Evolutionary conservation across 2,888 invertebrate genomes (phyloP), one percentile per base, ranked within the genome.

Genomic region (Drosophila prostipennis): DNA sequence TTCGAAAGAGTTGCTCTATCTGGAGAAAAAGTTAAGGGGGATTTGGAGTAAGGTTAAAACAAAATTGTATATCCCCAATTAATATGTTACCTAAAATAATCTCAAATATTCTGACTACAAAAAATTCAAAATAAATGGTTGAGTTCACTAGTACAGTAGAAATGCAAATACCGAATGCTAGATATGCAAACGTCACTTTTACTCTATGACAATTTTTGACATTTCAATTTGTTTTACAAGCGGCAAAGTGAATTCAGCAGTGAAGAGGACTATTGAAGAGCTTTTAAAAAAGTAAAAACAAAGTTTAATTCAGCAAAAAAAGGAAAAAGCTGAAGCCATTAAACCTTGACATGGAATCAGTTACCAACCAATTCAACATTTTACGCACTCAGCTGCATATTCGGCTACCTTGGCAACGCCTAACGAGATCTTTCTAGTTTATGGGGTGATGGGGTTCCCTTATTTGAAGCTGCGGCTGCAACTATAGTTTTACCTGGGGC

Each of bases 401-500:
- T 53, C 5, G 48, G 14, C 11, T 29, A 14, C n/a, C 37, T n/a
- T 53, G 26, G 36, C 23, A 55, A 39, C 37, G 8, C 36, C n/a
- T 26, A 43, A 59, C 23, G 14, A 56, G 40, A 42, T 32, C 14
- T 46, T 14, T n/a, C 10, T 16, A 26, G 26, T 14, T 14, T 32
- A 5, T 1, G 8, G 16, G 14, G 11, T 19, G 10, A 11, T 16
- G 10, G 10, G 11, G 14, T n/a, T 19, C 56, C 11, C 19, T 54
- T 39, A 34, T 36, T 26, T 42, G 36, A 7, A 11, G 34, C 19
- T 45, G n/a, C 16, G 43, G 29, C 26, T 43, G 34, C 19, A 16
- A 19, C 43, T 43, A 29, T 29, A 10, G 43, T 43, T 60, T 42
- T 29, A 13, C 43, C 60, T 37, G 8, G 4, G 11, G 23, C 16